phyloP scores from a whole-genome alignment of 1,140 invertebrate species.

The Holcopasites calliopsidis region DNA sequence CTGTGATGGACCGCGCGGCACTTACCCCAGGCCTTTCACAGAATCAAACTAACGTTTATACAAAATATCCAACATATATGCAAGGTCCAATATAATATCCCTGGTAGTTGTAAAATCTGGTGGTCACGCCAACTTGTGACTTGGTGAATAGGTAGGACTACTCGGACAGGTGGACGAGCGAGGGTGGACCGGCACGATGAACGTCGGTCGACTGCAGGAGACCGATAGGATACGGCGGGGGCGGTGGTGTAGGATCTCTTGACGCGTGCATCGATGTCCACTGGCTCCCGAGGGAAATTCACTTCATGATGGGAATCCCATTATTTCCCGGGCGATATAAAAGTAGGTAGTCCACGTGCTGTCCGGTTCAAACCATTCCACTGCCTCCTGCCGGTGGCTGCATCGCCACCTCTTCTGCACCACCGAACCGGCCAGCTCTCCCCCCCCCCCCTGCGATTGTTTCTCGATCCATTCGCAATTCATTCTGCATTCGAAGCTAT shows the following conservation, averaged over 20 bases:
- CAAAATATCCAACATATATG: not conserved
- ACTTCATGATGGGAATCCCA: constrained; percentile 81
- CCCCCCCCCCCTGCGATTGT: constrained; percentile 48
- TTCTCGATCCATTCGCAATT: constrained; percentile 58
- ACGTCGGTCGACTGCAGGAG: constrained; percentile 58
- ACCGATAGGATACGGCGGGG: constrained; percentile 71
- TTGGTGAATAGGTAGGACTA: constrained; percentile 35
- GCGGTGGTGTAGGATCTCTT: constrained; percentile 76
- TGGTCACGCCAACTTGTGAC: constrained; percentile 45
- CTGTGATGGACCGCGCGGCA: no score
- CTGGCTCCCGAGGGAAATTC: constrained; percentile 78
- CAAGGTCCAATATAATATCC: not conserved
- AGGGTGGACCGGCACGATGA: constrained; percentile 57
- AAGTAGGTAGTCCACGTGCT: constrained; percentile 75
- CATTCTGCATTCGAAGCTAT: constrained; percentile 45
- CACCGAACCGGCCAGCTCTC: constrained; percentile 35
- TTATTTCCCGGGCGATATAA: constrained; percentile 80
- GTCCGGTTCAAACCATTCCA: constrained; percentile 70
- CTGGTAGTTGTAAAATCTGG: constrained; percentile 24
- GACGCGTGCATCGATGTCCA: constrained; percentile 79
- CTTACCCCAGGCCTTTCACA: no score
- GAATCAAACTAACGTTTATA: no score
- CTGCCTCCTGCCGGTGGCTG: constrained; percentile 37
- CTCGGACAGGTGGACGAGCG: constrained; percentile 55
- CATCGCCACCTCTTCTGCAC: constrained; percentile 50